Base-by-base conservation (phyloP, 2,888 invertebrate species). In the Harpalus rubripes region DNA sequence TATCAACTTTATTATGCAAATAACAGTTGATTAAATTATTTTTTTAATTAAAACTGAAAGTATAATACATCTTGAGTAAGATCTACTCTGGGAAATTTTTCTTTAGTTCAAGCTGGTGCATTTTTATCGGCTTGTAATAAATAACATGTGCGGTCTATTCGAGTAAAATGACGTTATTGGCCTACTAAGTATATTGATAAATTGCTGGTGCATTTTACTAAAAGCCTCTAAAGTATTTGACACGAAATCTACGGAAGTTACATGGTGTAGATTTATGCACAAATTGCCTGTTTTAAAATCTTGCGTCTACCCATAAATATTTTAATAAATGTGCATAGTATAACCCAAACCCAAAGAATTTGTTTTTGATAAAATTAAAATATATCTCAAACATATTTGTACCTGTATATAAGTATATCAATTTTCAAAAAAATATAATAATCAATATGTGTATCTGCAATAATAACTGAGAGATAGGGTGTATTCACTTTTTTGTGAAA, bases 201-300 rank as follows among this genome's bases (percentile, higher is more conserved):
- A 63, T 63, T 63, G 26, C 63, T 63, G 16, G 6, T 16, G 18
- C 59, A 59, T 59, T 59, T 59, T 59, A 15, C 59, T 6, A 59
- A 59, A 18, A 59, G 59, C 59, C 15, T n/a, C 59, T 59, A 18
- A 59, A 10, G 63, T 22, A 63, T 18, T 26, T 63, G 18, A 63
- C 18, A 22, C 63, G 18, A 6, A 10, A 7, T 15, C 16, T 16
- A 63, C 18, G 63, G 63, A 63, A 7, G 12, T 59, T 18, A 59
- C 58, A 59, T 59, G 10, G 6, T 22, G 26, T 63, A 63, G 22
- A 63, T 63, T 63, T 63, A 63, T 63, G 12, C 16, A 63, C 26
- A 63, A 63, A 63, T 63, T 63, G n/a, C 59, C 59, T 63, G 63
- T 12, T 63, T 18, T 22, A 63, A 22, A 63, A 63, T 63, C 22